Evolutionary conservation across 2,888 invertebrate genomes (phyloP).

Genomic region (Bellardia bayeri): DNA sequence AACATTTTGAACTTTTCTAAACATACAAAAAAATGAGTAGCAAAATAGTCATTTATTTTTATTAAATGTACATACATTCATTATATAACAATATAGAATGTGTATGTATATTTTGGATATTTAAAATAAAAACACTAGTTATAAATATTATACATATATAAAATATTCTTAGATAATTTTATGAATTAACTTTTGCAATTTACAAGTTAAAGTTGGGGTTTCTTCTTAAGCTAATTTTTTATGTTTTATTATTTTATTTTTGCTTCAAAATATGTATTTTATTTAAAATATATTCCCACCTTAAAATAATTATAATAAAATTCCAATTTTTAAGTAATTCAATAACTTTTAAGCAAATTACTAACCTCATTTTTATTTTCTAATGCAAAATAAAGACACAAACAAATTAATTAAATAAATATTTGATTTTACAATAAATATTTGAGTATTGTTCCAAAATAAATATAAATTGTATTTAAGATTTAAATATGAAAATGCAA

Average conservation of each 20-base stretch:
- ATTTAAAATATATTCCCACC: conserved; percentile 60
- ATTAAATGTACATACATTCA: conserved; percentile 55
- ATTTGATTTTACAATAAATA: background rate
- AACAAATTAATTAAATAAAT: conserved; percentile 11
- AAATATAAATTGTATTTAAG: background rate
- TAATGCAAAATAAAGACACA: conserved; percentile 24
- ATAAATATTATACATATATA: conserved; percentile 39
- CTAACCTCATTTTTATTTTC: conserved; percentile 31
- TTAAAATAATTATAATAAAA: conserved; percentile 47
- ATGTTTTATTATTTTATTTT: conserved; percentile 5
- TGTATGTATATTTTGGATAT: conserved; percentile 34
- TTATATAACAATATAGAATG: background rate
- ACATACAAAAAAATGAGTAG: conserved; percentile 74
- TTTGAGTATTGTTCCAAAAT: too few species aligned
- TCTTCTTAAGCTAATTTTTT: conserved; percentile 33
- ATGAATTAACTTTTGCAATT: conserved; percentile 54
- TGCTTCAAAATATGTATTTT: conserved; percentile 26
- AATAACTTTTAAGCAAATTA: conserved; percentile 47
- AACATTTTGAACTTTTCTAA: conserved; percentile 59
- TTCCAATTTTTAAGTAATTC: conserved; percentile 28
- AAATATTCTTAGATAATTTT: conserved; percentile 49
- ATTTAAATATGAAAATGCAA: background rate
- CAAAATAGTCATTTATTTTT: conserved; percentile 75
- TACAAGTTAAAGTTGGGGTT: conserved; percentile 70
- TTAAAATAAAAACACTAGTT: conserved; percentile 22